Base-by-base conservation (phyloP, 2,113 vertebrate species). In the Megaceryle torquata region DNA sequence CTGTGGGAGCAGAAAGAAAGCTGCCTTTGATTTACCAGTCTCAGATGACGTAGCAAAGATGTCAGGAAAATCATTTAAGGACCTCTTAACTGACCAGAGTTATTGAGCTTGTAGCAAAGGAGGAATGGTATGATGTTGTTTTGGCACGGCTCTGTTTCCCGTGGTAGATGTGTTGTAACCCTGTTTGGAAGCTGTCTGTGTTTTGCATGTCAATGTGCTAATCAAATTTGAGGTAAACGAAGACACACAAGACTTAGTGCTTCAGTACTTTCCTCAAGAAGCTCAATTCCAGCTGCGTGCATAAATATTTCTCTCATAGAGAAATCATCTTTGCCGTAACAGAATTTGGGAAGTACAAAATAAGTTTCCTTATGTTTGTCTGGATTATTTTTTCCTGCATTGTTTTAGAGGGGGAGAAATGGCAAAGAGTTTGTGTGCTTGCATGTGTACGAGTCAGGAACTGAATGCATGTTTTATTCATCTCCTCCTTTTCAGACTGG, bases 401-500 rank as follows among this genome's bases (percentile, higher is more conserved):
- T 88, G 72, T 90, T 90, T 68, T 57, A 61, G 86, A 76, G 48
- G 10, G 14, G 35, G 21, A 75, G 59, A 89, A 61, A 35, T 72
- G 72, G 61, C 90, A 61, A 48, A 41, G 80, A 56, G 41, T 46
- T 75, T 86, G 33, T 91, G 43, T 65, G 77, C 77, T 88, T 86
- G 65, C 65, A 56, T 79, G 69, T 60, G n/a, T 50, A 5, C 93
- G 86, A 92, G 91, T 76, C 74, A 84, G 83, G 44, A 61, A 46
- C 51, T 93, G 77, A 86, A 75, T 16, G 26, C 48, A 76, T 82
- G 70, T 93, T 94, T 94, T 88, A 94, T 94, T 94, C 86, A 84
- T 84, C 41, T 61, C 74, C 67, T 54, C 16, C 0, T 54, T 84
- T 84, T 88, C 72, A 82, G 64, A 3, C 72, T 50, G 67, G 29